These are phyloP conservation scores for Cichladusa arquata DNA, from an alignment of 2,113 vertebrate species.

Conservation along the genomic window DNA sequence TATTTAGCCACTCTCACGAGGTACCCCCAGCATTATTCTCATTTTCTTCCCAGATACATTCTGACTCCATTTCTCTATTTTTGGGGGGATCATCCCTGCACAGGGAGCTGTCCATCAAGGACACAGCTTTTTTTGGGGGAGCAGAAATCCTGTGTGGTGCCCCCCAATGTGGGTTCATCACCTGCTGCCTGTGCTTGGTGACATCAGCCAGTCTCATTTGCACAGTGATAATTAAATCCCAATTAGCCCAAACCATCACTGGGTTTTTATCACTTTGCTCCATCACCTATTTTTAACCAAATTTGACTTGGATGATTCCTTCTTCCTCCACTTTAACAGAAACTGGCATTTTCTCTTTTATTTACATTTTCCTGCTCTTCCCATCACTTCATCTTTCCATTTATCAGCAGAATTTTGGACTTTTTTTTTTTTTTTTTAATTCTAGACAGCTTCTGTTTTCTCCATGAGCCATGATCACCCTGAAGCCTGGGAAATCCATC, in stretches of 20 bases:
- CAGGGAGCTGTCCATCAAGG: not conserved
- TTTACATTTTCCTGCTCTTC: not conserved
- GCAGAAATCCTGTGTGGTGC: not conserved
- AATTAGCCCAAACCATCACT: not conserved
- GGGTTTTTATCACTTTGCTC: not conserved
- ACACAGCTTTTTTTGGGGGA: no score
- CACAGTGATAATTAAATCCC: not conserved
- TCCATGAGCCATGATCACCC: not conserved
- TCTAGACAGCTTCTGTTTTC: not conserved
- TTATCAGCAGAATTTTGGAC: not conserved
- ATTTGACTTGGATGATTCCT: accelerated
- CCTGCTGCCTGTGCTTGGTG: not conserved
- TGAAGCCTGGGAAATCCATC: not conserved
- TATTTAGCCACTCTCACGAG: not conserved
- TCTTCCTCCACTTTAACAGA: not conserved
- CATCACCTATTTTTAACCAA: not conserved
- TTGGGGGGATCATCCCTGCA: not conserved
- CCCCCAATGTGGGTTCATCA: not conserved
- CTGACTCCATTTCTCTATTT: not conserved
- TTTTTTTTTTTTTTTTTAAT: not conserved
- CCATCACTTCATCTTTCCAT: not conserved
- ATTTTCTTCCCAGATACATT: not conserved
- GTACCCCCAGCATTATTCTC: not conserved
- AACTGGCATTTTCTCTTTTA: not conserved
- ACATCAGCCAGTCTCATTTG: not conserved